phyloP scores from a whole-genome alignment of 2,888 invertebrate species.

The Tubulanus polymorphus region DNA sequence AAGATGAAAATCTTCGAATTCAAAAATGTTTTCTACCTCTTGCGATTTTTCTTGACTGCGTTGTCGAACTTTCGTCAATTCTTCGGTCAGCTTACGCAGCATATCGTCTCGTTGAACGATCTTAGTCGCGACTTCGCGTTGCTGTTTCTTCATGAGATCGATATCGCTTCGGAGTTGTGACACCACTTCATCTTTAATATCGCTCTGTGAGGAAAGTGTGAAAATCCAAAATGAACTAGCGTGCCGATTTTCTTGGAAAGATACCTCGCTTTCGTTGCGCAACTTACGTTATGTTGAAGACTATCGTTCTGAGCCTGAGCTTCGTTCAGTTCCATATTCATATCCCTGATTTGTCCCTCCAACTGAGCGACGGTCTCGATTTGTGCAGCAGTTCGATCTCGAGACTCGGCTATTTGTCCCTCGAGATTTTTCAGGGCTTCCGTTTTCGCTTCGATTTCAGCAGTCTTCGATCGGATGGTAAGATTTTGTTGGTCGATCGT shows the following conservation, averaged over 20 bases:
- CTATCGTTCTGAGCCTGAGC: slow-evolving; percentile 40
- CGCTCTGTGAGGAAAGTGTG: slow-evolving; percentile 26
- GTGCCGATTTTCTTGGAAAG: no score
- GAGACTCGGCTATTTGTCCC: slow-evolving; percentile 33
- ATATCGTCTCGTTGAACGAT: slow-evolving; percentile 43
- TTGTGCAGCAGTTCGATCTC: slow-evolving; percentile 30
- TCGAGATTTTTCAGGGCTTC: slow-evolving; percentile 35
- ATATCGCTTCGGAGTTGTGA: slow-evolving; percentile 37
- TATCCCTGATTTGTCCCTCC: slow-evolving; percentile 38
- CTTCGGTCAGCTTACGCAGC: slow-evolving; percentile 42
- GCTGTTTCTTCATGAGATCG: slow-evolving; percentile 41
- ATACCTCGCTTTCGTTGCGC: slow-evolving; percentile 2
- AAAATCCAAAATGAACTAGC: no score
- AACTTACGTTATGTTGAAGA: slow-evolving; percentile 38
- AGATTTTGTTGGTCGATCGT: slow-evolving; percentile 36
- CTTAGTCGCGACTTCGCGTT: slow-evolving; percentile 42
- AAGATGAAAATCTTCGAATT: neutral
- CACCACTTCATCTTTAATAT: slow-evolving; percentile 43
- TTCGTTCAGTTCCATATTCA: slow-evolving; percentile 38
- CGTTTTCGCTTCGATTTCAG: slow-evolving; percentile 39
- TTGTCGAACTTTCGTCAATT: slow-evolving; percentile 40
- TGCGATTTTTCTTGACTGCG: slow-evolving; percentile 41
- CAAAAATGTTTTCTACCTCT: slow-evolving; percentile 30
- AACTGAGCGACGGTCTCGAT: slow-evolving; percentile 38
- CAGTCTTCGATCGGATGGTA: slow-evolving; percentile 31